Evolutionary conservation across 1,140 invertebrate species (phyloP), one percentile per base, ranked within the genome.

Genomic region (Drosophila athabasca): DNA sequence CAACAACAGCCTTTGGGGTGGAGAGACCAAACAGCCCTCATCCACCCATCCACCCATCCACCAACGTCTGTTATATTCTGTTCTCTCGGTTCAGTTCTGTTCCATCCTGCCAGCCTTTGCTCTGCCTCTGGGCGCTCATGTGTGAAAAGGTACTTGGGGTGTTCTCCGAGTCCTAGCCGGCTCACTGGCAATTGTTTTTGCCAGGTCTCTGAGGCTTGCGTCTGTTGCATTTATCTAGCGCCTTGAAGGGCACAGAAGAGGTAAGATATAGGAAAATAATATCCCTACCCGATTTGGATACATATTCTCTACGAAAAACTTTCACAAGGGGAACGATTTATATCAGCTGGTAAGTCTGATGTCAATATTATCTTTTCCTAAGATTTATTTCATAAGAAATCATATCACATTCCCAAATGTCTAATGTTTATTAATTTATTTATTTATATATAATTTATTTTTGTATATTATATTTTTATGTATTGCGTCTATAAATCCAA

Each of bases 81-180:
- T 35, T 29, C 17, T 19, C 17, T 19, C 3, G 5, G 24, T 0
- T 24, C 3, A 24, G 24, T 5, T 24, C 24, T 4, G 24, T 24
- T 24, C 17, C 26, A 43, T 51, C 58, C 22, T 7, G 46, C 31
- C 46, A 53, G 61, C 26, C 62, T 24, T 1, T 19, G 17, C 17
- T 19, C 24, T 24, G 24, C 24, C 24, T 24, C 62, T 48, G 73
- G 55, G 79, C 80, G 82, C 68, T 90, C 82, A 90, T 90, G 88
- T 90, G 88, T 88, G 88, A 90, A 90, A 90, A 90, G 82, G 82
- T 87, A 90, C 82, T 90, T 81, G 74, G 77, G 66, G 62, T 72
- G 65, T 55, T 55, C 51, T 48, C 77, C 50, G 48, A 43, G 51
- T 22, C 49, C 35, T 22, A 49, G 74, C 62, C 64, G 49, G 13